Conservation (phyloP, 1,140 invertebrate genomes). For the Leptonema lineaticorne region DNA sequence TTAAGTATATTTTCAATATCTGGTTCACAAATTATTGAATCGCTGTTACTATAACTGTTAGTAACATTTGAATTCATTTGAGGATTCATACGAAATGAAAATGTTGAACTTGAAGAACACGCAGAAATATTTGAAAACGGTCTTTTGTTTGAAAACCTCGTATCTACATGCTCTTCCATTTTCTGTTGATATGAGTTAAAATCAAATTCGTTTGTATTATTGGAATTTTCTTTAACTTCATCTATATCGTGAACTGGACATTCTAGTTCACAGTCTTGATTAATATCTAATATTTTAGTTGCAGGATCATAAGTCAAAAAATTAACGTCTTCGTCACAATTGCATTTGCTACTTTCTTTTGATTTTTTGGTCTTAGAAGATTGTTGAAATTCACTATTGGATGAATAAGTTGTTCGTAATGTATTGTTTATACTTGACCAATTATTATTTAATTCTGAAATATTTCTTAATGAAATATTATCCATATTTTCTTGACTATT, state of each 20-base stretch:
- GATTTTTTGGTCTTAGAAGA: neutral
- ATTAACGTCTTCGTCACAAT: neutral
- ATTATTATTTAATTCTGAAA: no score
- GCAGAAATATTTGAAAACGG: neutral
- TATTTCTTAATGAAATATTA: no score
- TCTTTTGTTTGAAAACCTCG: neutral
- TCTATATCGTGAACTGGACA: neutral
- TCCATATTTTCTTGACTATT: no score
- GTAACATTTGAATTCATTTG: neutral
- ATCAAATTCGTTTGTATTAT: neutral
- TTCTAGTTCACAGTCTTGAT: neutral
- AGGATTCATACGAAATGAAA: neutral
- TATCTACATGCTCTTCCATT: neutral
- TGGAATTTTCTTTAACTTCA: neutral
- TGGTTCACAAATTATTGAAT: neutral
- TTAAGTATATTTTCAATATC: neutral
- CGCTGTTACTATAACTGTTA: neutral
- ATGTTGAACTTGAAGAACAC: neutral
- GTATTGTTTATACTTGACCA: no score
- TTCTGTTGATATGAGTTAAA: neutral
- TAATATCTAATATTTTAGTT: neutral
- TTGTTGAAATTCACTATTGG: neutral
- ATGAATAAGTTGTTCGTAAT: no score
- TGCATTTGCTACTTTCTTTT: neutral
- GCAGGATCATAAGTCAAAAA: neutral